Evolutionary conservation across 2,797 vertebrate species (phyloP).

Genomic region (Scolopax rusticola): DNA sequence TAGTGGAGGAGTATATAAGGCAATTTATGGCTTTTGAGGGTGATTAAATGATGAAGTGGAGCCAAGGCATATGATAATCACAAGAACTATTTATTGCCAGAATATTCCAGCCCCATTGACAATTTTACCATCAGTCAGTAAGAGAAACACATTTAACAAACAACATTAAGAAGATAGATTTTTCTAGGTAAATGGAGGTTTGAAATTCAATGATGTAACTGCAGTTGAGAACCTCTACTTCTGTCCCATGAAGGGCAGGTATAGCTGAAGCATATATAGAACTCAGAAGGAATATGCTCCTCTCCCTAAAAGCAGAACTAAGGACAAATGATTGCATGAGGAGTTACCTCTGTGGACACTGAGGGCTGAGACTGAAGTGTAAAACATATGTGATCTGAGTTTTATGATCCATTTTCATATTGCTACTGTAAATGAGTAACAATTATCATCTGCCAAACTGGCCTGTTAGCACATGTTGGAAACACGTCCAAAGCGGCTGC

Average conservation of each 20-base stretch:
- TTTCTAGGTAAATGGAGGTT: not conserved
- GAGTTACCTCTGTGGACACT: not conserved
- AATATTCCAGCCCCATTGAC: slow-evolving; percentile 4
- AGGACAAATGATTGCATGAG: not conserved
- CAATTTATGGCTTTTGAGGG: slow-evolving; percentile 70
- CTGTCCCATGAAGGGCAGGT: not conserved
- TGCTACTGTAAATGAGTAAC: slow-evolving; percentile 1
- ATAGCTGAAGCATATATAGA: not conserved
- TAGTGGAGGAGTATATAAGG: slow-evolving; percentile 52
- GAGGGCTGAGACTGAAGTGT: not conserved
- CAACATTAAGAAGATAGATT: not conserved
- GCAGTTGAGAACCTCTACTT: not conserved
- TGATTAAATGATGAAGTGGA: slow-evolving; percentile 73
- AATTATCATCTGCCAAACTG: not conserved
- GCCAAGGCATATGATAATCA: slow-evolving; percentile 65
- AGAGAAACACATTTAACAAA: slow-evolving; percentile 22
- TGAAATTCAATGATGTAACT: not conserved
- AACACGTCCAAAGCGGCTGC: not conserved
- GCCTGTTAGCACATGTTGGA: not conserved
- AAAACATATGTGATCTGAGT: not conserved
- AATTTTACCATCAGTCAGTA: not conserved
- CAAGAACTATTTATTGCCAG: slow-evolving; percentile 68
- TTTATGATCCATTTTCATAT: slow-evolving; percentile 26
- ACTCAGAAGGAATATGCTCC: not conserved
- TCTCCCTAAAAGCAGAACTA: not conserved